Percentiles rank a stretch among this genome's conserved stretches.
These are phyloP conservation scores for Griposia aprilina DNA, from an alignment of 2,888 invertebrate genomes.

Conservation along the genomic window DNA sequence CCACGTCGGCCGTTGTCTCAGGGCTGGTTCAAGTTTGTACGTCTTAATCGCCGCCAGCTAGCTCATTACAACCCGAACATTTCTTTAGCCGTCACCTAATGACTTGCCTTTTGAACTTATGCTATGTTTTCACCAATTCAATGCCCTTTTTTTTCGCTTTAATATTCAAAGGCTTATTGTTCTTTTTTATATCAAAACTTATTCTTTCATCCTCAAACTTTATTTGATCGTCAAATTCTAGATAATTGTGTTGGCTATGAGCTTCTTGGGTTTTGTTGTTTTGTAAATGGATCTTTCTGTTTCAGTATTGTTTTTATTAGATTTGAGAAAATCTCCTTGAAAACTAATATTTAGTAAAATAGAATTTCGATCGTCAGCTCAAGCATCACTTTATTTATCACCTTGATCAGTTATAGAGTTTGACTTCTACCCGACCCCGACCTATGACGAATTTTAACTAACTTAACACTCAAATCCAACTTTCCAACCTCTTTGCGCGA, in stretches of 20 bases:
- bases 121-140: constrained; percentile 72
- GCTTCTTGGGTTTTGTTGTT: constrained; percentile 28
- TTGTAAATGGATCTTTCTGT: not conserved
- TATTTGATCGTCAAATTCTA: constrained; percentile 35
- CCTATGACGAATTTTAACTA: too few relatives aligned
- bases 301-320: constrained; percentile 11
- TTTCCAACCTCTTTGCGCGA: not conserved
- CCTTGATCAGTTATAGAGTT: not conserved
- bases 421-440: not conserved
- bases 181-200: constrained; percentile 61
- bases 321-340: not conserved
- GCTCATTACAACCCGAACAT: constrained; percentile 84
- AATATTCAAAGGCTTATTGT: constrained; percentile 73
- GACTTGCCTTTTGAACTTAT: constrained; percentile 82
- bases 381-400: not conserved
- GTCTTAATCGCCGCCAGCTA: constrained; percentile 86
- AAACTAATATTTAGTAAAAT: not conserved
- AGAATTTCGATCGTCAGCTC: not conserved
- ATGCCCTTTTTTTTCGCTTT: constrained; percentile 67
- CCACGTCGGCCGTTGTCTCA: constrained; percentile 76
- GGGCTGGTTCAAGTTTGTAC: constrained; percentile 82
- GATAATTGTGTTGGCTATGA: constrained; percentile 37
- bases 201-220: constrained; percentile 37
- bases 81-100: constrained; percentile 83
- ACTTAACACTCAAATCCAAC: not conserved